Evolutionary conservation across 2,113 vertebrate genomes (phyloP).

Genomic region (Orientallactaga bullata): DNA sequence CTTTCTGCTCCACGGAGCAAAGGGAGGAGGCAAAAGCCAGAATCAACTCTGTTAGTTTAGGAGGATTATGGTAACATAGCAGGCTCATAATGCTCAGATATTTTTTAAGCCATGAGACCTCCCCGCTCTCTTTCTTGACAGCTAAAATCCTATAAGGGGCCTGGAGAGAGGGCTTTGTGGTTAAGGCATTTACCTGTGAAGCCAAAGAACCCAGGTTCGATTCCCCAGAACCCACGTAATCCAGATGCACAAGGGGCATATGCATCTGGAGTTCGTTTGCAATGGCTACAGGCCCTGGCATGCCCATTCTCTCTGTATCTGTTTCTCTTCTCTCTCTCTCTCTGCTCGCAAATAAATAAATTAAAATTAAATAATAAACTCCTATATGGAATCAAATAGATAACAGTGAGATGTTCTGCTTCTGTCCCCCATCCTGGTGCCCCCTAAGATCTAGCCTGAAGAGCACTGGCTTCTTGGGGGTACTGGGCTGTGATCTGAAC

Average conservation of each 20-base stretch:
- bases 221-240: too few relatives aligned
- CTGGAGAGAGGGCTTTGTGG: too few relatives aligned
- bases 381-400: constrained; percentile 29
- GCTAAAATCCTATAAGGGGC: constrained; percentile 24
- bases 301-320: too few relatives aligned
- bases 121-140: neutral
- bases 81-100: neutral
- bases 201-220: too few relatives aligned
- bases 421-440: neutral
- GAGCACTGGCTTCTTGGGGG: constrained; percentile 5
- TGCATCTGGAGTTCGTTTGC: too few relatives aligned
- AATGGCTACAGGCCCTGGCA: too few relatives aligned
- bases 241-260: too few relatives aligned
- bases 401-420: neutral
- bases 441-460: constrained; percentile 16
- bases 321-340: too few relatives aligned
- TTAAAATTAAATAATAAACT: too few relatives aligned
- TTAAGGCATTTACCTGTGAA: too few relatives aligned
- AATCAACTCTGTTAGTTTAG: neutral
- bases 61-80: constrained; percentile 9
- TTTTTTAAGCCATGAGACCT: neutral
- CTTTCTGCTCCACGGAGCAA: neutral
- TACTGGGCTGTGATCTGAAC: neutral
- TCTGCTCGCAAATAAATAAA: too few relatives aligned
- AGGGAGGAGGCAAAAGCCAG: neutral